Conservation (phyloP, 2,113 vertebrate species). For the Trichechus manatus region DNA sequence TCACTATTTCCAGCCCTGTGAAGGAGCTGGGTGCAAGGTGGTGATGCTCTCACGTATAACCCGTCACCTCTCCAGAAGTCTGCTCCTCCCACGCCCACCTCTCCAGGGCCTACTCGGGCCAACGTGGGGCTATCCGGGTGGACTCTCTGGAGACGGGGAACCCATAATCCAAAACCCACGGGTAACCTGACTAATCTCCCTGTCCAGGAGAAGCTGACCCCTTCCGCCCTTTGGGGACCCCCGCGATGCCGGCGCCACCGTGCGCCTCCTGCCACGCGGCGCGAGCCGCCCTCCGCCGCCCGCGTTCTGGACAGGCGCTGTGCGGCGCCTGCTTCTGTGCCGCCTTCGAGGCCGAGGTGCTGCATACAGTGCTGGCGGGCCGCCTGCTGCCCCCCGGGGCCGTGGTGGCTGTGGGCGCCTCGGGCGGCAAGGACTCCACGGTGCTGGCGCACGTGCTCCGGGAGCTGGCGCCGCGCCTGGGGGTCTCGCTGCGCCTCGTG, state of each 20-base stretch:
- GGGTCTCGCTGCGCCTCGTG: constrained; percentile 90
- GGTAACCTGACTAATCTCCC: background rate
- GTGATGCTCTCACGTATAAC: background rate
- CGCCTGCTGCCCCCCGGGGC: constrained; percentile 90
- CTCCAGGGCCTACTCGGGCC: background rate
- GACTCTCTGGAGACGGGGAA: background rate
- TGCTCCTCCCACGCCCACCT: background rate
- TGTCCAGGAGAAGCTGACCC: background rate
- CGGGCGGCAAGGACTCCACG: constrained; percentile 94
- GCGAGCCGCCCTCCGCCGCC: constrained; percentile 80
- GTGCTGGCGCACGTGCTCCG: constrained; percentile 93
- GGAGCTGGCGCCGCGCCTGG: constrained; percentile 89
- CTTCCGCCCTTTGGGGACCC: background rate
- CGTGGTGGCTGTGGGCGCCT: constrained; percentile 92
- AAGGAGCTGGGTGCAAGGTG: background rate
- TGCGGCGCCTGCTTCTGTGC: constrained; percentile 93
- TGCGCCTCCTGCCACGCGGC: constrained; percentile 85
- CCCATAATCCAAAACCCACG: too few relatives aligned
- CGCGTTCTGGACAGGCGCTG: constrained; percentile 90
- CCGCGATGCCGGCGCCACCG: constrained; percentile 86
- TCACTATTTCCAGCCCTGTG: background rate
- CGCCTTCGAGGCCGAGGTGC: constrained; percentile 93
- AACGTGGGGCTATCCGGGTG: background rate
- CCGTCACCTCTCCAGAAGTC: too few relatives aligned
- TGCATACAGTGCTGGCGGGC: constrained; percentile 89